Evolutionary conservation across 1,140 invertebrate species (phyloP).

Genomic region (Hyposmocoma kahamanoa): DNA sequence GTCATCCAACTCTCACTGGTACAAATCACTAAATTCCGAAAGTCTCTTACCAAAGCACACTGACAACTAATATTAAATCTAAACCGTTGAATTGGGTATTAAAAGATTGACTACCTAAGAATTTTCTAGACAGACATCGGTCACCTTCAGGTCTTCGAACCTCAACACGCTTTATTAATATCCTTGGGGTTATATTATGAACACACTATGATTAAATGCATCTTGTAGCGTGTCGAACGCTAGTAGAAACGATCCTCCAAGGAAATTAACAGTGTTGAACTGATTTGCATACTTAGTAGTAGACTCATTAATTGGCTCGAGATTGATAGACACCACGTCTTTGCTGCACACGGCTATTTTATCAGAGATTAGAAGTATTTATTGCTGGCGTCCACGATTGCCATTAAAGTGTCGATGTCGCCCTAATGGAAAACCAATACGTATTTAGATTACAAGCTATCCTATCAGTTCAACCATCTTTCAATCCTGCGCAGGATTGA

Average conservation of each 20-base stretch:
- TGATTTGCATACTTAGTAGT: conserved; percentile 13
- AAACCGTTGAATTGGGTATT: no score
- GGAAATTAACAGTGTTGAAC: conserved; percentile 5
- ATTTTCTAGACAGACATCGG: conserved; percentile 19
- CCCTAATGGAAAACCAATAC: background rate
- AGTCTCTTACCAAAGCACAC: no score
- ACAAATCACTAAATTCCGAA: no score
- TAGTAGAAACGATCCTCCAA: conserved; percentile 4
- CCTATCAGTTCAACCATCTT: no score
- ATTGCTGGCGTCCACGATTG: background rate
- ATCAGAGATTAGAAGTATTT: background rate
- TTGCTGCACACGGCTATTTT: background rate
- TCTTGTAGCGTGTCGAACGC: conserved; percentile 21
- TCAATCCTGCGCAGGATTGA: no score
- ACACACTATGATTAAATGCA: conserved; percentile 36
- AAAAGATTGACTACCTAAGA: conserved; percentile 2
- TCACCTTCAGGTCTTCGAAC: conserved; percentile 15
- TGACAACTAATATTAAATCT: no score
- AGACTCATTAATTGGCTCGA: conserved; percentile 10
- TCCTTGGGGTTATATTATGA: conserved; percentile 24
- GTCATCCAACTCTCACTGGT: no score
- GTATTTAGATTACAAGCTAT: no score
- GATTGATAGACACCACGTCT: conserved; percentile 7
- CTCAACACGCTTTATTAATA: conserved; percentile 14
- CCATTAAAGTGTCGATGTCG: background rate